phyloP scores from a whole-genome alignment of 2,888 invertebrate species.

The Odontocolon sp. region DNA sequence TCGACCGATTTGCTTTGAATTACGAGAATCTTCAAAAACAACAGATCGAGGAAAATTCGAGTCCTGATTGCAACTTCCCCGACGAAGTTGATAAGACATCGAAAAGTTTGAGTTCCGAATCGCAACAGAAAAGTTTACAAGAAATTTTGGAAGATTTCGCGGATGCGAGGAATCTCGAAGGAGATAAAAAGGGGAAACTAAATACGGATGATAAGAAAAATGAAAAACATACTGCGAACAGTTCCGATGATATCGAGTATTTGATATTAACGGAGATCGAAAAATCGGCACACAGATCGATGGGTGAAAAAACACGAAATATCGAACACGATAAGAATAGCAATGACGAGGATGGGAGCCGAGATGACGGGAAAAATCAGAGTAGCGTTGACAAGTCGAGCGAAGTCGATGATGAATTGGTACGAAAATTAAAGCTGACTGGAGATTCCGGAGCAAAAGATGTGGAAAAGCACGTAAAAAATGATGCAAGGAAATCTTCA shows the following conservation, averaged over 20 bases:
- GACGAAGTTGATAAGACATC: too few relatives aligned
- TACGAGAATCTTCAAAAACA: not conserved
- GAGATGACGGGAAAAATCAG: not conserved
- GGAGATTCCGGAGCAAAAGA: not conserved
- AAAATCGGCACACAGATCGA: constrained; percentile 55
- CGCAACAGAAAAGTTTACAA: too few relatives aligned
- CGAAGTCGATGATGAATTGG: not conserved
- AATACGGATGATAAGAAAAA: not conserved
- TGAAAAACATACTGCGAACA: constrained; percentile 18
- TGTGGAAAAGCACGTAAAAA: not conserved
- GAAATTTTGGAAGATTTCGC: not conserved
- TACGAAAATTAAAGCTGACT: not conserved
- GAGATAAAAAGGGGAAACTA: too few relatives aligned
- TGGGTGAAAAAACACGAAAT: constrained; percentile 29
- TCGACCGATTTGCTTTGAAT: not conserved
- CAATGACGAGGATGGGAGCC: not conserved
- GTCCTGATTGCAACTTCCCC: too few relatives aligned
- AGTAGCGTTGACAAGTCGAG: not conserved
- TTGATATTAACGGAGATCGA: constrained; percentile 66
- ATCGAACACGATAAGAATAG: constrained; percentile 20
- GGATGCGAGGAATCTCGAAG: too few relatives aligned
- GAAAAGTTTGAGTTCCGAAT: too few relatives aligned
- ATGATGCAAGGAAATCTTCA: not conserved
- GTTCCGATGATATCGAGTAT: constrained; percentile 62
- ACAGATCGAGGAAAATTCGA: not conserved